Evolutionary conservation across 2,113 vertebrate species (phyloP).

Genomic region (Brachypteracias leptosomus): DNA sequence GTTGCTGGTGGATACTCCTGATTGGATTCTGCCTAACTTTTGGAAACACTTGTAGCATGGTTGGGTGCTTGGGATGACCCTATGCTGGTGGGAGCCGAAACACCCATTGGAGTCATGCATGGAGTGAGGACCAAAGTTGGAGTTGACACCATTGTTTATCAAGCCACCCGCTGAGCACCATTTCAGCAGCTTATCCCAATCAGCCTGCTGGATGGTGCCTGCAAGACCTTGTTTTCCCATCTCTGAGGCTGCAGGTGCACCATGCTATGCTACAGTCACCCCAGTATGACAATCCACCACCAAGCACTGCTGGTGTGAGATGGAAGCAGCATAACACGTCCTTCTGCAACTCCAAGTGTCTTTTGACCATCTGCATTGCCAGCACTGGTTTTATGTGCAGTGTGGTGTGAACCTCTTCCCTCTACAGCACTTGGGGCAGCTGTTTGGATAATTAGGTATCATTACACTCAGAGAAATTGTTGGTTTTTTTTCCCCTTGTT

Average conservation of each 20-base stretch:
- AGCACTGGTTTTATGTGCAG: neutral
- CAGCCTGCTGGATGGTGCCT: neutral
- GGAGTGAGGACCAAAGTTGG: neutral
- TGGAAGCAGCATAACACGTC: neutral
- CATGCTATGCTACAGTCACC: neutral
- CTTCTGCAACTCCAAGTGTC: neutral
- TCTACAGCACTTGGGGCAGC: neutral
- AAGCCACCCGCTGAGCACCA: fast-evolving
- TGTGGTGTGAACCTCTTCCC: neutral
- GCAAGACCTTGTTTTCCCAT: neutral
- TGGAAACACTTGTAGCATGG: neutral
- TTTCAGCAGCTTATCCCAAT: neutral
- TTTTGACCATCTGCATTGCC: neutral
- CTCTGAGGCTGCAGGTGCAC: neutral
- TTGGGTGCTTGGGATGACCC: neutral
- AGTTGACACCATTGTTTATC: fast-evolving
- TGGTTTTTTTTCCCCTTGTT: neutral
- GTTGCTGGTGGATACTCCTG: neutral
- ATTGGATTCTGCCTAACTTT: neutral
- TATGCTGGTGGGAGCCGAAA: neutral
- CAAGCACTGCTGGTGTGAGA: neutral
- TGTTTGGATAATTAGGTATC: neutral
- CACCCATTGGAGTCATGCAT: fast-evolving
- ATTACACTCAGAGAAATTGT: neutral
- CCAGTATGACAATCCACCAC: fast-evolving